A percentile compares a stretch with the other conserved stretches of the same genome.
Conservation (phyloP, 2,888 invertebrate species). For the Hydrotaea diabolus region DNA sequence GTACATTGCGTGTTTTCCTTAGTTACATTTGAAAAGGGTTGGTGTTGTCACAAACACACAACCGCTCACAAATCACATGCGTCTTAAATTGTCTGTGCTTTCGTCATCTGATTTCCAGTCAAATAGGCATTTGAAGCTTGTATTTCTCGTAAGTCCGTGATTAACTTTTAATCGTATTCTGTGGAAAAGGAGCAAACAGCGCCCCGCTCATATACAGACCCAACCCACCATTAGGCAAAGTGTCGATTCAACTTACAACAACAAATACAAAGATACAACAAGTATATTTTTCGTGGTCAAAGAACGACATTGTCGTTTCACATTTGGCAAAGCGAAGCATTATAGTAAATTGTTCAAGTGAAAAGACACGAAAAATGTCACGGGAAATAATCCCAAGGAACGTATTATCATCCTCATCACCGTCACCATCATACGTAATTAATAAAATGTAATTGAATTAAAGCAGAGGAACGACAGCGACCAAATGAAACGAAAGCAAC, state of each 20-base stretch:
- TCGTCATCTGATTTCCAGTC: not conserved
- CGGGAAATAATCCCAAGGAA: conserved; percentile 46
- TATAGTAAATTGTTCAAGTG: not conserved
- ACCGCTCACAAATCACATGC: conserved; percentile 20
- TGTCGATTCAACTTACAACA: not conserved
- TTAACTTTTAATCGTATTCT: conserved; percentile 49
- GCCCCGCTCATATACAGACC: not conserved
- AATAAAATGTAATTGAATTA: conserved; percentile 67
- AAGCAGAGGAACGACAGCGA: conserved; percentile 28
- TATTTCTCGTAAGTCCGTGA: conserved; percentile 33
- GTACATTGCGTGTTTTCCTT: not conserved
- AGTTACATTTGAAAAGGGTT: conserved; percentile 19
- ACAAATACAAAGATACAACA: not conserved
- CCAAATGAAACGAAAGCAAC: conserved; percentile 10
- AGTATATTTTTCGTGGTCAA: conserved; percentile 25
- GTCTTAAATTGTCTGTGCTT: conserved; percentile 15
- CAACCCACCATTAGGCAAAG: conserved; percentile 4
- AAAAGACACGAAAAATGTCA: conserved; percentile 11
- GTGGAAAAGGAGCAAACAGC: not conserved
- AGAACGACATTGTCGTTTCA: not conserved
- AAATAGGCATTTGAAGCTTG: conserved; percentile 24
- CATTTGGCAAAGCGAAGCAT: not conserved
- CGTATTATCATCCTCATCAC: conserved; percentile 49
- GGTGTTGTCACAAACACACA: not conserved
- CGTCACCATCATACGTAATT: conserved; percentile 51